These are phyloP conservation scores for Gymnosoma rotundatum DNA, from an alignment of 2,888 invertebrate species.

Conservation along the genomic window DNA sequence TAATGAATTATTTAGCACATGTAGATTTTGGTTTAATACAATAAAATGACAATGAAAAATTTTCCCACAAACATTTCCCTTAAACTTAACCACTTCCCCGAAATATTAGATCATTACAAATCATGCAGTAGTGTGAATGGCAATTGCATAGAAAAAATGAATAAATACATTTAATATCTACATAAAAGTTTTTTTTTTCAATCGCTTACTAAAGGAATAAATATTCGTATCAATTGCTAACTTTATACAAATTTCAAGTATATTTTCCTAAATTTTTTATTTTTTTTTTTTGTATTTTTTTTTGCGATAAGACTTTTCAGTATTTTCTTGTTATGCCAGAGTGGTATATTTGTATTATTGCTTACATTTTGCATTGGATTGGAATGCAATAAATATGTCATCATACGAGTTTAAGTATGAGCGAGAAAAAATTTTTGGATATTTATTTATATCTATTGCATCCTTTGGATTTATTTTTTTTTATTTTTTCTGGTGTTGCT, in stretches of 20 bases:
- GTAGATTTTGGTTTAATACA: no score
- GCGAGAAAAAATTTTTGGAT: constrained; percentile 14
- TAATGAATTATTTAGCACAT: no score
- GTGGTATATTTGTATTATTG: constrained; percentile 57
- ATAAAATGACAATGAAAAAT: no score
- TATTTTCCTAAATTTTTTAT: background rate
- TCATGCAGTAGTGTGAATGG: no score
- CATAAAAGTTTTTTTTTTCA: background rate
- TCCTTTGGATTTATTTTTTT: background rate
- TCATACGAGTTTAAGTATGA: constrained; percentile 7
- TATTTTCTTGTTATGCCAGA: constrained; percentile 42
- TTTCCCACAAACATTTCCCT: no score
- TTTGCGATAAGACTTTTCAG: constrained; percentile 13
- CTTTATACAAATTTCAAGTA: constrained; percentile 10
- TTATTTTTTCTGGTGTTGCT: background rate
- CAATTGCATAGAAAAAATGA: background rate
- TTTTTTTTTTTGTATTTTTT: no score
- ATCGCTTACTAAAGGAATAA: background rate
- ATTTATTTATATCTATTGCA: constrained; percentile 2
- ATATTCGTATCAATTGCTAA: constrained; percentile 11
- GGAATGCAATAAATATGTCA: constrained; percentile 51
- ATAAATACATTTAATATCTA: background rate
- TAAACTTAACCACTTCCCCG: no score
- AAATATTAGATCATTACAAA: no score
- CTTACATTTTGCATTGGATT: constrained; percentile 31